Evolutionary conservation across 2,888 invertebrate species (phyloP).

Genomic region (Spilosoma lubricipeda): DNA sequence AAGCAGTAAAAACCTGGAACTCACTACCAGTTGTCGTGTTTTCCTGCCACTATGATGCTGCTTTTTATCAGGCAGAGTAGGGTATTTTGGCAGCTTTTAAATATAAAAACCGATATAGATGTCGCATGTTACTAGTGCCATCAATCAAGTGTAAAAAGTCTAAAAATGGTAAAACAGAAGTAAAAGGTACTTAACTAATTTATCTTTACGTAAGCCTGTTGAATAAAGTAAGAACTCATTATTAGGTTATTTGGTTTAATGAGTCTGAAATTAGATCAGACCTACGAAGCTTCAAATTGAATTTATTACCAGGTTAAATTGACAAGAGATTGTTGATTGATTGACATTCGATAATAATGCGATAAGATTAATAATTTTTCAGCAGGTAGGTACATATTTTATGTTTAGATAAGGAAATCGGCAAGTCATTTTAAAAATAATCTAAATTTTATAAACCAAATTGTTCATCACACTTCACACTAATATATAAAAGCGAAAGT

Average conservation of each 20-base stretch:
- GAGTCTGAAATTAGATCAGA: neutral
- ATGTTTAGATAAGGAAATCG: neutral
- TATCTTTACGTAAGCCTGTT: neutral
- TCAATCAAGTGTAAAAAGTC: too few species aligned
- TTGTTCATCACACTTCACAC: too few species aligned
- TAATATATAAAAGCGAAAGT: too few species aligned
- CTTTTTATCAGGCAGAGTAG: too few species aligned
- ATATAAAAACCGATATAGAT: too few species aligned
- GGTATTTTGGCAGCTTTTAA: too few species aligned
- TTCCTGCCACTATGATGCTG: too few species aligned
- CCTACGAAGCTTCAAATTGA: neutral
- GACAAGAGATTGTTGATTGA: constrained; percentile 1
- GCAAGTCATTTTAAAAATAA: neutral
- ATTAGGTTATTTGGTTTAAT: neutral
- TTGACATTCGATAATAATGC: constrained; percentile 2
- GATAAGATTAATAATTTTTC: neutral
- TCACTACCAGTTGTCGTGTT: too few species aligned
- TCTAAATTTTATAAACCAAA: neutral
- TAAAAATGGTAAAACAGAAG: neutral
- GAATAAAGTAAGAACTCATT: neutral
- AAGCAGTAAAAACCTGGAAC: too few species aligned
- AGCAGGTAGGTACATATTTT: neutral
- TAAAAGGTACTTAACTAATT: neutral
- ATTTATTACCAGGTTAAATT: constrained; percentile 1
- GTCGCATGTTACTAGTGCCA: too few species aligned